These are phyloP conservation scores for Melanargia galathea DNA, from an alignment of 2,888 invertebrate genomes.

Conservation along the genomic window DNA sequence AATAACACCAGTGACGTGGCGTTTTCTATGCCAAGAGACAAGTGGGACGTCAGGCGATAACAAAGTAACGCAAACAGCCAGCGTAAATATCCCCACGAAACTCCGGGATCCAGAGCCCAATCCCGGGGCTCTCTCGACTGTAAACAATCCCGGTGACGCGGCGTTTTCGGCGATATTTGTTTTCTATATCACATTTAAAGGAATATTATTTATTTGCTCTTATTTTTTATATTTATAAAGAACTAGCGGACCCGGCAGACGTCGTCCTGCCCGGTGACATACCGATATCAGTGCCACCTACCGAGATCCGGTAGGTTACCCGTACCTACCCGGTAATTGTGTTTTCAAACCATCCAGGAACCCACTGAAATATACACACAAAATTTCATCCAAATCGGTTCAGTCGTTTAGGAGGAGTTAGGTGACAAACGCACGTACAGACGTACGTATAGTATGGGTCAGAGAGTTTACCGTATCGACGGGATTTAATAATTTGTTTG, in stretches of 20 bases:
- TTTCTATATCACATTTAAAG: slow-evolving; percentile 14
- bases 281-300: too few relatives aligned
- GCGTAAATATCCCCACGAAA: slow-evolving; percentile 25
- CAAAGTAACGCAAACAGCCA: slow-evolving; percentile 29
- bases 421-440: too few relatives aligned
- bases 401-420: too few relatives aligned
- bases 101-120: slow-evolving; percentile 22
- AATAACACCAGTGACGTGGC: slow-evolving; percentile 25
- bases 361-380: too few relatives aligned
- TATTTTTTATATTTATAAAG: not conserved
- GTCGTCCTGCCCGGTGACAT: too few relatives aligned
- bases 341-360: too few relatives aligned
- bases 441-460: too few relatives aligned
- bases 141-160: slow-evolving; percentile 25
- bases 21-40: slow-evolving; percentile 27
- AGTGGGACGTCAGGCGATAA: slow-evolving; percentile 32
- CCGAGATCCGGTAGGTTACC: too few relatives aligned
- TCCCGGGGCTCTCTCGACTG: slow-evolving; percentile 26
- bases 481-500: too few relatives aligned
- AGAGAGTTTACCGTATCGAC: too few relatives aligned
- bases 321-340: too few relatives aligned
- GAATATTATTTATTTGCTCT: slow-evolving; percentile 7
- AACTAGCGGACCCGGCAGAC: too few relatives aligned
- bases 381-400: not conserved
- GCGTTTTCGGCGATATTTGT: slow-evolving; percentile 23